A percentile compares a stretch with the other conserved stretches of the same genome.
Evolutionary conservation across 2,797 vertebrate genomes (phyloP).

Genomic region (Betta splendens): DNA sequence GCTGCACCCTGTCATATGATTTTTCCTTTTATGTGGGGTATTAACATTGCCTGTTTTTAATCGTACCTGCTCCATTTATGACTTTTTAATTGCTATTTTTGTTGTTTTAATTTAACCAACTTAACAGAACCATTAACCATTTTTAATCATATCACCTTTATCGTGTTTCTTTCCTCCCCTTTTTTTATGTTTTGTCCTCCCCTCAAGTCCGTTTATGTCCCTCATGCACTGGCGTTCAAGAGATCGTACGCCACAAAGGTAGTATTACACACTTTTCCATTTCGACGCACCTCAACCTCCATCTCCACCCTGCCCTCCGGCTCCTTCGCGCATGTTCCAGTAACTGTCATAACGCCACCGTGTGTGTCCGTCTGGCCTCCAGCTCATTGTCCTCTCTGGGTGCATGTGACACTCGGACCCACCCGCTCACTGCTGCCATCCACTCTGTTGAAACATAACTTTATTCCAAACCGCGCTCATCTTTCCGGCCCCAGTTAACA

Average conservation of each 20-base stretch:
- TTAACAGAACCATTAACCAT: conserved; percentile 80
- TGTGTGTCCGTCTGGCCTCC: conserved; percentile 57
- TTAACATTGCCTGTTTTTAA: conserved; percentile 70
- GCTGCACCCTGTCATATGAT: conserved; percentile 15
- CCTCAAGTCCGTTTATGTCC: conserved; percentile 96
- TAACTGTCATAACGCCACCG: conserved; percentile 75
- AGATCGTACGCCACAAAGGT: conserved; percentile 96
- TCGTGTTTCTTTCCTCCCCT: conserved; percentile 79
- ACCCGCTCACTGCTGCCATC: conserved; percentile 62
- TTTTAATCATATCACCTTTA: conserved; percentile 86
- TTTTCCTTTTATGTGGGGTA: conserved; percentile 38
- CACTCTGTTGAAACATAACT: conserved; percentile 43
- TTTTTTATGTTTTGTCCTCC: conserved; percentile 74
- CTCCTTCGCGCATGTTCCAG: conserved; percentile 78
- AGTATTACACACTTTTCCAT: conserved; percentile 84
- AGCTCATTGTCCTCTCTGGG: conserved; percentile 81
- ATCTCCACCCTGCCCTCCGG: conserved; percentile 9
- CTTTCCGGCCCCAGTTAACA: conserved; percentile 51
- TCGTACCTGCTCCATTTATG: conserved; percentile 33
- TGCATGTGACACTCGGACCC: conserved; percentile 68
- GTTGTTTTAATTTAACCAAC: conserved; percentile 75
- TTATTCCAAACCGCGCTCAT: conserved; percentile 26
- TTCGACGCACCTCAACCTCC: conserved; percentile 51
- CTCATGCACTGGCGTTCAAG: conserved; percentile 98
- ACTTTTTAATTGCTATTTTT: conserved; percentile 56